These are phyloP conservation scores for Toxotes jaculatrix DNA, from an alignment of 2,113 vertebrate genomes.

Conservation along the genomic window DNA sequence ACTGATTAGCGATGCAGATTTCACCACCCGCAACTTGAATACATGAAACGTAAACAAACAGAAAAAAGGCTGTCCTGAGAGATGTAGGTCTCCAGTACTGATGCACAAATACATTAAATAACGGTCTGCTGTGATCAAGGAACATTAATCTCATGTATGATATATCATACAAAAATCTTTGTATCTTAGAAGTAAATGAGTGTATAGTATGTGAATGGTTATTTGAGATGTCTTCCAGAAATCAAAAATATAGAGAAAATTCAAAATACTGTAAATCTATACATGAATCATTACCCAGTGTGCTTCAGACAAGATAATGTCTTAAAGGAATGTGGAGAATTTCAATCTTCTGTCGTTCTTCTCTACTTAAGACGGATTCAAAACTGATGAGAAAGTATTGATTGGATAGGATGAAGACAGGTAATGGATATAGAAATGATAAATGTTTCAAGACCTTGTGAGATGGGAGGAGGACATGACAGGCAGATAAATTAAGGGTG, in stretches of 20 bases:
- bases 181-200: neutral
- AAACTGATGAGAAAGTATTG: conserved; percentile 42
- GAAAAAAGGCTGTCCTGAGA: neutral
- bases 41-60: conserved; percentile 45
- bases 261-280: neutral
- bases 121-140: neutral
- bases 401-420: neutral
- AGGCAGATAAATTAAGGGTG: conserved; percentile 14
- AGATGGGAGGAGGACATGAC: neutral
- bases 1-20: conserved; percentile 65
- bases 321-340: conserved; percentile 15
- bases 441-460: conserved; percentile 26
- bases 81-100: neutral
- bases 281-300: conserved; percentile 23
- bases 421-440: conserved; percentile 50
- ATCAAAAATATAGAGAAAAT: neutral
- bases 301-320: conserved; percentile 3
- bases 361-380: conserved; percentile 27
- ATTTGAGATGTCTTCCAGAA: neutral
- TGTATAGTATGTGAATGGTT: neutral
- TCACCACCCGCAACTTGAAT: conserved; percentile 26
- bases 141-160: conserved; percentile 1
- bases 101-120: neutral
- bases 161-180: neutral
- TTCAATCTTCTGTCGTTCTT: conserved; percentile 28